Conservation (phyloP, 1,140 invertebrate genomes). For the Scaptomyza montana region DNA sequence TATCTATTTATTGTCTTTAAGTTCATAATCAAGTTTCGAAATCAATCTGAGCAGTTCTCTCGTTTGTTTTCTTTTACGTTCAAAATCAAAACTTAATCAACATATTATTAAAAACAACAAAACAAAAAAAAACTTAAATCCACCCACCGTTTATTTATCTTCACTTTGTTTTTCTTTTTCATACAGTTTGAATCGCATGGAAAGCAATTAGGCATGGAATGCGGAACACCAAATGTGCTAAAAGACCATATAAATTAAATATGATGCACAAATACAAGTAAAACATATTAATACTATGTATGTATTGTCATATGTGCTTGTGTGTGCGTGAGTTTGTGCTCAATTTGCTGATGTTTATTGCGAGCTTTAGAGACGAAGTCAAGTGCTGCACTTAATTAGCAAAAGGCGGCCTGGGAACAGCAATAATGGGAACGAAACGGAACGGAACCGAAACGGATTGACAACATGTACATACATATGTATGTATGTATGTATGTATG, state of each 20-base stretch:
- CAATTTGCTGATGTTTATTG: slow-evolving; percentile 71
- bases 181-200: slow-evolving; percentile 12
- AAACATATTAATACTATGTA: slow-evolving; percentile 29
- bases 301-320: neutral
- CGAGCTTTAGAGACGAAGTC: slow-evolving; percentile 64
- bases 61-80: too few species aligned
- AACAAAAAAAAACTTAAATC: neutral
- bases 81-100: too few species aligned
- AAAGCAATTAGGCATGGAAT: slow-evolving; percentile 70
- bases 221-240: slow-evolving; percentile 72
- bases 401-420: slow-evolving; percentile 58
- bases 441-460: slow-evolving; percentile 18
- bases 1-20: neutral
- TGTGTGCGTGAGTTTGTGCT: slow-evolving; percentile 38
- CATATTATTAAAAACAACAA: too few species aligned
- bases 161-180: neutral
- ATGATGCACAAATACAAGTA: slow-evolving; percentile 30
- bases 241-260: slow-evolving; percentile 67
- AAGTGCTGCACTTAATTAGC: slow-evolving; percentile 65
- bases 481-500: too few species aligned
- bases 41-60: too few species aligned
- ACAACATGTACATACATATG: neutral
- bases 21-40: neutral
- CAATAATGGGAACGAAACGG: neutral
- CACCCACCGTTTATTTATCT: neutral